phyloP scores from a whole-genome alignment of 1,140 invertebrate species.

The Campoletis sonorensis region DNA sequence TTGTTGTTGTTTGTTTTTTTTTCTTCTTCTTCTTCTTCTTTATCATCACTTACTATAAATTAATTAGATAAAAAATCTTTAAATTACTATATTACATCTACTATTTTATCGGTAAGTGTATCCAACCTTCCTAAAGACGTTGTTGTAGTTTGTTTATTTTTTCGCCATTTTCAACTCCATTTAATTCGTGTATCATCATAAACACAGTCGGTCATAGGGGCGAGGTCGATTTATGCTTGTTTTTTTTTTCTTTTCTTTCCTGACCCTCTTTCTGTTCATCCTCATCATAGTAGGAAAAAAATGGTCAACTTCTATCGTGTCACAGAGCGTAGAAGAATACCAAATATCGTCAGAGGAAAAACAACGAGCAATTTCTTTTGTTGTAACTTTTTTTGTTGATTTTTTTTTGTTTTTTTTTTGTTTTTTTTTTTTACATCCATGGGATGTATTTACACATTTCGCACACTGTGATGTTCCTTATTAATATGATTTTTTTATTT shows the following conservation, averaged over 20 bases:
- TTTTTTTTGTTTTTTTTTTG: too few relatives aligned
- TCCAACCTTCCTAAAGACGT: conserved; percentile 66
- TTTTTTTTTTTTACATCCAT: conserved; percentile 73
- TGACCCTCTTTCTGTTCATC: conserved; percentile 55
- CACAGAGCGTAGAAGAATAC: conserved; percentile 68
- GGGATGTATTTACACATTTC: conserved; percentile 68
- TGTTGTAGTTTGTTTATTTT: conserved; percentile 52
- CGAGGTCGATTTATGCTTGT: not conserved
- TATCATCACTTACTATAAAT: conserved; percentile 12
- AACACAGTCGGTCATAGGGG: not conserved
- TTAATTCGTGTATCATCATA: conserved; percentile 22
- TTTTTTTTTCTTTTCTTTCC: conserved; percentile 48
- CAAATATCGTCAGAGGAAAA: conserved; percentile 63
- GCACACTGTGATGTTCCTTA: conserved; percentile 59
- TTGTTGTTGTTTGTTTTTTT: not conserved
- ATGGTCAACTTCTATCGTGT: conserved; percentile 70
- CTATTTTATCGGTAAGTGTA: conserved; percentile 66
- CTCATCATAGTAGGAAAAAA: conserved; percentile 68
- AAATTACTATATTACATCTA: conserved; percentile 75
- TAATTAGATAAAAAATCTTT: conserved; percentile 61
- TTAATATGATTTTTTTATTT: conserved; percentile 47
- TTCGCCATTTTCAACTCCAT: conserved; percentile 49
- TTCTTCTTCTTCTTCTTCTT: too few relatives aligned
- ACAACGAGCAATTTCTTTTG: too few relatives aligned
- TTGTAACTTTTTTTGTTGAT: too few relatives aligned